A percentile compares a stretch with the other conserved stretches of the same genome.
These are phyloP conservation scores for Eurystomus gularis DNA, from an alignment of 2,113 vertebrate species.

Conservation along the genomic window DNA sequence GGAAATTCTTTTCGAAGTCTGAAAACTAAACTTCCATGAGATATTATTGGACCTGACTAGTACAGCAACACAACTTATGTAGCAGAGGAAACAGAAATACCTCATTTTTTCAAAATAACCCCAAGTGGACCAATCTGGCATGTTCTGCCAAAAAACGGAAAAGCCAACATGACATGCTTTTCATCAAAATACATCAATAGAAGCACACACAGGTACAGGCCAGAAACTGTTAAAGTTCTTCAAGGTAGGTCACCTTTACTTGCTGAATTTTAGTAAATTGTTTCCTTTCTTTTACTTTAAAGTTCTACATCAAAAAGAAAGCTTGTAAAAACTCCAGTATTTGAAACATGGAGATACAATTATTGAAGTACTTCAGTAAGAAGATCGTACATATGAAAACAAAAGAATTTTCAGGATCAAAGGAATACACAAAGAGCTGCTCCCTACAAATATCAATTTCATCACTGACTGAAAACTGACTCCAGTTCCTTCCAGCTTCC, in stretches of 20 bases:
- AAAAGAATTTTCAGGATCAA: not conserved
- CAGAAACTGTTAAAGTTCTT: not conserved
- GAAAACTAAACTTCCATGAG: not conserved
- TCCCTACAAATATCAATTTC: not conserved
- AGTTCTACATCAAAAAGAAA: not conserved
- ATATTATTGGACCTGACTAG: not conserved
- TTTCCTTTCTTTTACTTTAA: not conserved
- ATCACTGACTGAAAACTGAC: not conserved
- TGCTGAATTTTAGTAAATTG: not conserved
- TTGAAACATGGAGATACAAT: not conserved
- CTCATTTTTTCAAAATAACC: not conserved
- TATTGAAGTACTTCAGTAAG: not conserved
- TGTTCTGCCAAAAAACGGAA: not conserved
- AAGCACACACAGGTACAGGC: not conserved
- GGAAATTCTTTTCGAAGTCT: not conserved
- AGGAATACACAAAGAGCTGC: not conserved
- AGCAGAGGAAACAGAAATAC: not conserved
- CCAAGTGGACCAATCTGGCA: not conserved
- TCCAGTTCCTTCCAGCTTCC: not conserved
- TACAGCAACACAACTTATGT: not conserved
- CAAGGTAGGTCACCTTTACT: not conserved
- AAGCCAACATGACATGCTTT: not conserved
- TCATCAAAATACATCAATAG: not conserved
- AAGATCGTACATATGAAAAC: fast-evolving
- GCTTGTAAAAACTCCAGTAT: not conserved